Conservation (phyloP, 2,797 vertebrate species). For the Anas flavirostris region DNA sequence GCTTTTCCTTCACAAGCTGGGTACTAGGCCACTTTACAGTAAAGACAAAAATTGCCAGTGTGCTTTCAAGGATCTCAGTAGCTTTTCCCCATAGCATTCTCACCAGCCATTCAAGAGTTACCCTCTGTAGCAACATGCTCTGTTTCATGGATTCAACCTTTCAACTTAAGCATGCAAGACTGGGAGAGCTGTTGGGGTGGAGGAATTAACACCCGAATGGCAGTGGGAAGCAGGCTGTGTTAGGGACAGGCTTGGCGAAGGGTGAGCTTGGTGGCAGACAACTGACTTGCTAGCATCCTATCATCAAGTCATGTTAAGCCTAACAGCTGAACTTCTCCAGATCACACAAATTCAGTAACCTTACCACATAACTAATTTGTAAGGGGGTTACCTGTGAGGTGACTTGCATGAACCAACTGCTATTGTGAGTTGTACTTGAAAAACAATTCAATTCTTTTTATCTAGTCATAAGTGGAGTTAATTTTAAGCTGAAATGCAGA, state of each 20-base stretch:
- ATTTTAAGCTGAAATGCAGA: not conserved
- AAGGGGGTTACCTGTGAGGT: not conserved
- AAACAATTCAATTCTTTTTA: not conserved
- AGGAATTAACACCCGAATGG: constrained; percentile 54
- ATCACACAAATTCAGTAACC: not conserved
- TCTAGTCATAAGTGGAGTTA: not conserved
- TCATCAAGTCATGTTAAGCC: not conserved
- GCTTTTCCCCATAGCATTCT: not conserved
- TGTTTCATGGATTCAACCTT: constrained; percentile 37
- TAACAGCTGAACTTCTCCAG: not conserved
- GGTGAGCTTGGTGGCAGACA: not conserved
- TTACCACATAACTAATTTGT: not conserved
- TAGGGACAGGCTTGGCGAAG: not conserved
- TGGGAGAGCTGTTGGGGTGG: not conserved
- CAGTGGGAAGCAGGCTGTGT: not conserved
- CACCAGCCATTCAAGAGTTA: constrained; percentile 28
- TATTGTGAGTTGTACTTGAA: not conserved
- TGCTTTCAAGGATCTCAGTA: not conserved
- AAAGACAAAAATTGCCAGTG: not conserved
- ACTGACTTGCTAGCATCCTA: constrained; percentile 8
- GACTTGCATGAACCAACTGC: not conserved
- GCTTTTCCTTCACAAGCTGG: not conserved
- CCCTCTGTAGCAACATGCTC: constrained; percentile 16
- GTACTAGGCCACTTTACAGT: not conserved
- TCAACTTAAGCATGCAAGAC: constrained; percentile 46